Percentiles rank a stretch among this genome's conserved stretches.
These are phyloP conservation scores for Zootermopsis nevadensis DNA, from an alignment of 2,888 invertebrate species.

Conservation along the genomic window DNA sequence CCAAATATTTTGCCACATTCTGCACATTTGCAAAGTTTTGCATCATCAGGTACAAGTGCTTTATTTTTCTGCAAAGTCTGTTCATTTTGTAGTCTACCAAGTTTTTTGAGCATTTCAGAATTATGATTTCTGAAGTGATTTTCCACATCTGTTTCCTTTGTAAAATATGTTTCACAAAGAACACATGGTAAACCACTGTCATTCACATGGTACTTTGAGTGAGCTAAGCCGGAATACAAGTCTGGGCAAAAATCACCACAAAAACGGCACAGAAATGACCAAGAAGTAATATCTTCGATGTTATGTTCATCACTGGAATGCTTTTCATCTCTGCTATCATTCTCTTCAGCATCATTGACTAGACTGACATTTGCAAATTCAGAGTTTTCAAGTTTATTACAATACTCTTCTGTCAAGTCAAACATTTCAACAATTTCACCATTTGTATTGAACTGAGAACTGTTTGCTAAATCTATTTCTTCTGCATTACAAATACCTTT, in stretches of 20 bases:
- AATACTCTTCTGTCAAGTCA: background rate
- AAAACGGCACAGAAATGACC: conserved; percentile 10
- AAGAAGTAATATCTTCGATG: background rate
- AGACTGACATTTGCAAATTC: background rate
- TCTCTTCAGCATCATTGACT: background rate
- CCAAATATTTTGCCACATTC: conserved; percentile 18
- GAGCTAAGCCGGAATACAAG: background rate
- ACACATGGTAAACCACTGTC: conserved; percentile 23
- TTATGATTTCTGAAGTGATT: conserved; percentile 5
- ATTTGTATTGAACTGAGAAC: background rate
- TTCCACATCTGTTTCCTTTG: conserved; percentile 14
- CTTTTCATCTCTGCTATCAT: background rate
- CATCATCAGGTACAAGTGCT: background rate
- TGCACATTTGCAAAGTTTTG: background rate
- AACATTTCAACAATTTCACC: background rate
- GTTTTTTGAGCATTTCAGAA: background rate
- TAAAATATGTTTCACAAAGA: conserved; percentile 31
- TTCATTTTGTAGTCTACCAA: background rate
- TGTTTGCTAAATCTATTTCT: background rate
- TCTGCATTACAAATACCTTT: background rate
- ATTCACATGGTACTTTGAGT: conserved; percentile 25
- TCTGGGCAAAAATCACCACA: conserved; percentile 25
- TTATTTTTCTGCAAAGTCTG: background rate
- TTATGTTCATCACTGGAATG: background rate
- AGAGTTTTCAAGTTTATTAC: background rate